Base-by-base conservation (phyloP, 2,888 invertebrate species). In the Platycnemis pennipes region DNA sequence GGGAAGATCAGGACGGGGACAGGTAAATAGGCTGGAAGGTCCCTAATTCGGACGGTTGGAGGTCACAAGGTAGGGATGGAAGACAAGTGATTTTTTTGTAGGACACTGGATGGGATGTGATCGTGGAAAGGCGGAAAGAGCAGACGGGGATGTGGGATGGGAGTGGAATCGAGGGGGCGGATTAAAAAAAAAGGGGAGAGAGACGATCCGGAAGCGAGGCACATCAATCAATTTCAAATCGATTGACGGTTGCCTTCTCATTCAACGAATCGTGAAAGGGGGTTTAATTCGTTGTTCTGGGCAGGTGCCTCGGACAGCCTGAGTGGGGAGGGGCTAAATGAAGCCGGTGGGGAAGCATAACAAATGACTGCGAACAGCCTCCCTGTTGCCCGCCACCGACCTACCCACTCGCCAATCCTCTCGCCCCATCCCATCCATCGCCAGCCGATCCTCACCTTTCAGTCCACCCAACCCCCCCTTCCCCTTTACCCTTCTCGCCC, bases 181-280 rank as follows among this genome's bases (percentile, higher is more conserved):
- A 63, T 63, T 7, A 7, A 3, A n/a, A n/a, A 37, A 26, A 26
- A n/a, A 26, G 87, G 87, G 26, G 44, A 19, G n/a, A n/a, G 87
- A 87, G 87, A 44, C 45, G 87, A n/a, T 26, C 87, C 87, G 87
- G 87, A 87, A 87, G 87, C 44, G 26, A 11, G 26, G 87, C 87
- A 44, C 87, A 87, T 87, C 87, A 87, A 87, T 87, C 87, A 87
- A 87, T 45, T 87, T 87, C 87, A 26, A 87, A 87, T 87, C 87
- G 87, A 87, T 87, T 44, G 87, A 87, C 87, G 87, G 87, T 87
- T 45, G 87, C 45, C 77, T 77, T 37, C 77, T 77, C 77, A 77
- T 77, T 77, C 77, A 77, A 77, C 77, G 77, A 77, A 77, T 77
- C 77, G 77, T 77, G 77, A 45, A 87, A 87, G n/a, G 45, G 87